Base-by-base conservation (phyloP, 2,888 invertebrate genomes). In the Helobdella robusta region DNA sequence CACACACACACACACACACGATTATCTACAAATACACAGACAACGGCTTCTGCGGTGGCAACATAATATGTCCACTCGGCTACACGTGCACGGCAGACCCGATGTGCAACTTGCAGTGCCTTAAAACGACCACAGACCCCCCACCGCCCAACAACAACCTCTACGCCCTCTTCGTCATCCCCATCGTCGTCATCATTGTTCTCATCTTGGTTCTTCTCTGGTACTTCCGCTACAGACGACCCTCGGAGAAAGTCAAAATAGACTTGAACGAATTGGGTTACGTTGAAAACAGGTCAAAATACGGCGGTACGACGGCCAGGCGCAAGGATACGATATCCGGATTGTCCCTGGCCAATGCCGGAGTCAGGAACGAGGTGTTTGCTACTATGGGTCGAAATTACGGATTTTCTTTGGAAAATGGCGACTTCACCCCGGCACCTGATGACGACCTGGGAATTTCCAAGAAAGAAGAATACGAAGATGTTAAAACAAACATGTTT, bases 221-320 rank as follows among this genome's bases (percentile, higher is more conserved):
- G 62, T 62, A 32, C 46, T 48, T 50, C 50, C 48, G 50, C 20
- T 62, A 48, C 20, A 62, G 34, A 25, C 48, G 34, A 32, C 48
- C 32, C 8, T 25, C n/a, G n/a, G 50, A 62, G 8, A 62, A 62
- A 30, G 3, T 50, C 4, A 62, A 30, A n/a, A 46, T 62, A 15
- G n/a, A 44, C 34, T 44, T 62, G 62, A 62, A 36, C 8, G 62
- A 62, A n/a, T 30, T 62, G 48, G 62, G 62, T 11, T 62, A 62
- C 50, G 62, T 62, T n/a, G 32, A 62, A 62, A 62, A 62, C 50
- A 28, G 23, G 2, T 62, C 62, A 6, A 62, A 62, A 32, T 48
- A 50, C 18, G 62, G 62, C 25, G 62, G 50, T 18, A 62, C 62
- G n/a, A 48, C 44, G 23, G 48, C 30, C 48, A 35, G 20, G 11